phyloP scores from a whole-genome alignment of 2,113 vertebrate species.

The Rhineura floridana region DNA sequence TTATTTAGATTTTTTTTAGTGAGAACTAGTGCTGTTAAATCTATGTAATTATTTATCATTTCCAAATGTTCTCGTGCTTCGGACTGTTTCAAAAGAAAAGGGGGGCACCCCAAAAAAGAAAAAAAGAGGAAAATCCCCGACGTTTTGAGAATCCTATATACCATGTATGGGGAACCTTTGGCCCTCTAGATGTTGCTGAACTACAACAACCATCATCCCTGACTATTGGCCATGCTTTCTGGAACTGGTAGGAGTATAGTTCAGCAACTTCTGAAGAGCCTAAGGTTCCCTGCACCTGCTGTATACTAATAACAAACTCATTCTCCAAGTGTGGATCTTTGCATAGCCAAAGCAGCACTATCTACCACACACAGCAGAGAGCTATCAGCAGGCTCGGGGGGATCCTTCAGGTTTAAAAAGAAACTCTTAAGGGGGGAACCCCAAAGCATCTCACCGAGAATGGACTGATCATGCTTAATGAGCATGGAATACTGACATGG shows the following conservation, averaged over 20 bases:
- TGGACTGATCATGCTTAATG: too few species aligned
- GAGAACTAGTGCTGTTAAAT: conserved; percentile 62
- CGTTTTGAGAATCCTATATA: not conserved
- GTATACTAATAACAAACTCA: not conserved
- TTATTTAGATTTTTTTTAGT: conserved; percentile 53
- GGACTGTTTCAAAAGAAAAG: not conserved
- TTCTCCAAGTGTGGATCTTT: not conserved
- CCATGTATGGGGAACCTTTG: too few species aligned
- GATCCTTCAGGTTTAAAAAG: not conserved
- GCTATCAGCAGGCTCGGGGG: not conserved
- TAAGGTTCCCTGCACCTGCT: too few species aligned
- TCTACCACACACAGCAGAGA: not conserved
- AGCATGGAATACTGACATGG: too few species aligned
- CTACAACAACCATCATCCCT: too few species aligned
- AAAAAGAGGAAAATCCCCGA: not conserved
- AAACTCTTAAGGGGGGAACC: too few species aligned
- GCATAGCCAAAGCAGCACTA: not conserved
- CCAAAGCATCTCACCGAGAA: too few species aligned
- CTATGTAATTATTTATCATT: not conserved
- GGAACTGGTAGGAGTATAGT: not conserved
- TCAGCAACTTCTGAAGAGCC: not conserved
- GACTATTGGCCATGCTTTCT: too few species aligned
- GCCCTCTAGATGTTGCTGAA: too few species aligned
- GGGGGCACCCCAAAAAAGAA: not conserved
- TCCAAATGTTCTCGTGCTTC: not conserved